Evolutionary conservation across 2,797 vertebrate species (phyloP).

Genomic region (Numenius phaeopus): DNA sequence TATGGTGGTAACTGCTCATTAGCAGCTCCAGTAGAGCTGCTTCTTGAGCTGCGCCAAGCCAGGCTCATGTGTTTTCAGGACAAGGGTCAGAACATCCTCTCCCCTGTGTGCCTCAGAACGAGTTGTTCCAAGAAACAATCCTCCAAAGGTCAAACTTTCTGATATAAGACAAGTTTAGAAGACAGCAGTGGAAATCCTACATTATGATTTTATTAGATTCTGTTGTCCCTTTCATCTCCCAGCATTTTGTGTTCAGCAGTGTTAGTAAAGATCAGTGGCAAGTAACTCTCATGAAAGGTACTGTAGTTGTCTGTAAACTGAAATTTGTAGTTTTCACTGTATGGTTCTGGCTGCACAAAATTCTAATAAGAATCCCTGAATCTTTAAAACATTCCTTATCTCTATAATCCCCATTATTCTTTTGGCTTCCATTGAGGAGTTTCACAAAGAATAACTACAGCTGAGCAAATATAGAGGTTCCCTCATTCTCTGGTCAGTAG

Average conservation of each 20-base stretch:
- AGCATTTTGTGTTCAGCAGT: background rate
- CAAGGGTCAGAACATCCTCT: constrained; percentile 63
- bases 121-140: constrained; percentile 48
- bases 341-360: background rate
- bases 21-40: background rate
- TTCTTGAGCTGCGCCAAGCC: background rate
- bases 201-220: background rate
- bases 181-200: constrained; percentile 22
- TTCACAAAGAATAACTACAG: background rate
- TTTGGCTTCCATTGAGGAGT: background rate
- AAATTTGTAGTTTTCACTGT: background rate
- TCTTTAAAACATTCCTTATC: background rate
- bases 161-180: constrained; percentile 4
- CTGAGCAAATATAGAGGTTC: background rate
- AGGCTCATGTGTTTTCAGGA: background rate
- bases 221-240: background rate
- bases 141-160: constrained; percentile 38
- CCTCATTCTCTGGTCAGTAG: background rate
- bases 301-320: background rate
- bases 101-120: constrained; percentile 23
- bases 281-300: background rate
- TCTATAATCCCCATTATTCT: background rate
- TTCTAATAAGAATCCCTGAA: background rate
- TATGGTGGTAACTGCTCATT: background rate
- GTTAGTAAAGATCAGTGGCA: background rate